Percentiles rank a stretch among this genome's conserved stretches.
These are phyloP conservation scores for Carassius auratus DNA, from an alignment of 2,113 vertebrate genomes.

Conservation along the genomic window DNA sequence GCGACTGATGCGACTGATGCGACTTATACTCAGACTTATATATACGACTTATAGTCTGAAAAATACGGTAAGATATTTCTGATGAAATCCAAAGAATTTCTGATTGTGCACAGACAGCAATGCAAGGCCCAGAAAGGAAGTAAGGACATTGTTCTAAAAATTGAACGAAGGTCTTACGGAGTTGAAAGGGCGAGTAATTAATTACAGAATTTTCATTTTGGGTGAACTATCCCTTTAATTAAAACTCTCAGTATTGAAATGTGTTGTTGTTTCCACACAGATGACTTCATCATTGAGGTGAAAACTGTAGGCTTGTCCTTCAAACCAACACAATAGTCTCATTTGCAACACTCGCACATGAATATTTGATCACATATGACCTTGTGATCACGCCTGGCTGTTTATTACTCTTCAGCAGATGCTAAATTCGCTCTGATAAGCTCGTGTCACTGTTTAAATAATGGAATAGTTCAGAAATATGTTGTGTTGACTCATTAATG, in stretches of 20 bases:
- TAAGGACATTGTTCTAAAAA: too few species aligned
- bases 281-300: slow-evolving; percentile 35
- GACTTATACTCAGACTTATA: too few species aligned
- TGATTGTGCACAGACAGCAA: too few species aligned
- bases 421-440: slow-evolving; percentile 42
- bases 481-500: not conserved
- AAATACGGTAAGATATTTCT: too few species aligned
- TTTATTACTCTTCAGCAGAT: slow-evolving; percentile 49
- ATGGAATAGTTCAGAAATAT: slow-evolving; percentile 31
- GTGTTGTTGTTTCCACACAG: slow-evolving; percentile 15
- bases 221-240: not conserved
- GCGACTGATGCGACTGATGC: too few species aligned
- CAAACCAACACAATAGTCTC: slow-evolving; percentile 42
- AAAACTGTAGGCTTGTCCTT: slow-evolving; percentile 43
- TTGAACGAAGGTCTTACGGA: too few species aligned
- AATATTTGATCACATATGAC: slow-evolving; percentile 54
- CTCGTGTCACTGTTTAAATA: slow-evolving; percentile 42
- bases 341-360: slow-evolving; percentile 24
- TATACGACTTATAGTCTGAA: too few species aligned
- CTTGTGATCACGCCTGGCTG: slow-evolving; percentile 37
- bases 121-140: too few species aligned
- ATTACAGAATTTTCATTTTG: too few species aligned
- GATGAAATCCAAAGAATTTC: too few species aligned
- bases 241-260: not conserved
- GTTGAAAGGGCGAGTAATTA: too few species aligned